Evolutionary conservation across 2,113 vertebrate species (phyloP).

Genomic region (Vulpes vulpes): DNA sequence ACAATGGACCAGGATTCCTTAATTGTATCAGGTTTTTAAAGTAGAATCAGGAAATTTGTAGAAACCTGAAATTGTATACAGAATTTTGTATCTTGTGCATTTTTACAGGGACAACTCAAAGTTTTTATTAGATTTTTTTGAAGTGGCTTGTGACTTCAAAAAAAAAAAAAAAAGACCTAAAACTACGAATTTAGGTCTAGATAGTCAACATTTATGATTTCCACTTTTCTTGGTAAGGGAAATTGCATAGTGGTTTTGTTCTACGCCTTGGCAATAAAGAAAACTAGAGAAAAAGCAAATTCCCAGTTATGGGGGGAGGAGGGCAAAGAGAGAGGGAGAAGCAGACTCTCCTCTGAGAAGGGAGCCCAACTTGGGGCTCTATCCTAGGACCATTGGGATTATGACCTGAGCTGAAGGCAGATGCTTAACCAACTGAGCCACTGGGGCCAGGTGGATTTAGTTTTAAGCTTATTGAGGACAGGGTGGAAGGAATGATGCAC

Average conservation of each 20-base stretch:
- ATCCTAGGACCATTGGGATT: background rate
- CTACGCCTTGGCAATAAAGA: background rate
- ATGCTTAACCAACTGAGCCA: background rate
- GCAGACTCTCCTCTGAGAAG: background rate
- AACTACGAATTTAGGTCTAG: background rate
- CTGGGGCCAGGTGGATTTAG: background rate
- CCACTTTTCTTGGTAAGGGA: background rate
- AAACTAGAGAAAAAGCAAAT: slow-evolving; percentile 31
- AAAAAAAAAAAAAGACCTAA: background rate
- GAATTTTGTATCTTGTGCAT: background rate
- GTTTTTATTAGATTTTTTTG: background rate
- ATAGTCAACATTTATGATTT: background rate
- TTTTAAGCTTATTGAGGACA: background rate
- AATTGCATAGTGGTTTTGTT: background rate
- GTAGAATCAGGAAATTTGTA: background rate
- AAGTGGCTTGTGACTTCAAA: background rate
- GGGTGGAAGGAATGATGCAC: background rate
- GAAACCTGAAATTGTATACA: background rate
- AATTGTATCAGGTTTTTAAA: background rate
- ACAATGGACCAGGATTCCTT: background rate
- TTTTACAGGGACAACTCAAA: background rate
- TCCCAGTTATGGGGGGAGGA: background rate
- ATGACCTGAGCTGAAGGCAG: background rate
- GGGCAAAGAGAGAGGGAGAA: background rate
- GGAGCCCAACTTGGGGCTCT: background rate